phyloP scores from a whole-genome alignment of 1,140 invertebrate genomes.

The Bicyclus anynana region DNA sequence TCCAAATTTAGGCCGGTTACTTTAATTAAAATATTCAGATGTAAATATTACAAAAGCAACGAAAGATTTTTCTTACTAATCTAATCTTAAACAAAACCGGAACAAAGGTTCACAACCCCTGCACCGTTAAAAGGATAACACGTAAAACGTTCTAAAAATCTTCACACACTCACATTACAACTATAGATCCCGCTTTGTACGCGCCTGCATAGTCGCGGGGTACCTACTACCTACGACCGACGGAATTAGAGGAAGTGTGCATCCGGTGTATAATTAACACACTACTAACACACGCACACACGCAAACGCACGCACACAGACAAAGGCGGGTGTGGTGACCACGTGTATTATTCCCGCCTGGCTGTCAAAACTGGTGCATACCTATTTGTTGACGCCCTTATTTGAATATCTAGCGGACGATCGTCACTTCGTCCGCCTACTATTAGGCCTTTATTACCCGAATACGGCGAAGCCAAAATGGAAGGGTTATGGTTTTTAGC shows the following conservation, averaged over 20 bases:
- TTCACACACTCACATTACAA: neutral
- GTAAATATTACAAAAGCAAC: too few relatives aligned
- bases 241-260: constrained; percentile 45
- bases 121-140: too few relatives aligned
- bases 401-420: too few relatives aligned
- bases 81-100: too few relatives aligned
- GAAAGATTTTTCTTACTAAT: too few relatives aligned
- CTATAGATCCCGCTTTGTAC: neutral
- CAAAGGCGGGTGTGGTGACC: constrained; percentile 20
- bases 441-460: too few relatives aligned
- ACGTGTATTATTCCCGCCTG: constrained; percentile 19
- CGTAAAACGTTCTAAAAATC: neutral
- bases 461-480: too few relatives aligned
- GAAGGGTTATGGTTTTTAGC: too few relatives aligned
- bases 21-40: too few relatives aligned
- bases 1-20: too few relatives aligned
- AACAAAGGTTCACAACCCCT: too few relatives aligned
- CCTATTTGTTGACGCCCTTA: neutral
- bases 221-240: constrained; percentile 10
- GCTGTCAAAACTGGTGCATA: constrained; percentile 8
- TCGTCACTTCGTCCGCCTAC: too few relatives aligned
- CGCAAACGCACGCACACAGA: neutral
- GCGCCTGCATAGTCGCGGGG: constrained; percentile 9
- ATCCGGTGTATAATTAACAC: constrained; percentile 55
- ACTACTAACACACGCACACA: constrained; percentile 10